Evolutionary conservation across 2,888 invertebrate genomes (phyloP).

Genomic region (Leptarthrus brevirostris): DNA sequence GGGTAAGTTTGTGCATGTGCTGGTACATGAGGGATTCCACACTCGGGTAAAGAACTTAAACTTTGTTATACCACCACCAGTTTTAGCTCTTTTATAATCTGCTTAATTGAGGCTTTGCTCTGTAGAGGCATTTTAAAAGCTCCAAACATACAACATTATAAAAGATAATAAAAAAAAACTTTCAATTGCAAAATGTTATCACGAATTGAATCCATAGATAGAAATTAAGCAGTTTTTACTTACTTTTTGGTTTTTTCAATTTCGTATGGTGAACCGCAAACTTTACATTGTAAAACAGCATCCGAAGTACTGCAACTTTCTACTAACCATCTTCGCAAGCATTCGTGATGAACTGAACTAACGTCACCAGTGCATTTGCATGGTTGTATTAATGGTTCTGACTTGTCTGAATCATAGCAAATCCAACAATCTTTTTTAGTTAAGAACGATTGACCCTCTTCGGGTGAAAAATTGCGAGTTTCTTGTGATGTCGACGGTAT

Average conservation of each 20-base stretch:
- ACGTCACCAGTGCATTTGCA: conserved; percentile 93
- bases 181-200: too few relatives aligned
- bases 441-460: conserved; percentile 71
- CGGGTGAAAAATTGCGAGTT: conserved; percentile 64
- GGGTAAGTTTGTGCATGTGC: too few relatives aligned
- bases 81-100: too few relatives aligned
- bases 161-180: too few relatives aligned
- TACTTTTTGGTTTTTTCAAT: conserved; percentile 79
- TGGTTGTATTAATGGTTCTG: conserved; percentile 87
- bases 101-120: too few relatives aligned
- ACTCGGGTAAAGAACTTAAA: too few relatives aligned
- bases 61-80: too few relatives aligned
- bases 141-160: too few relatives aligned
- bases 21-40: too few relatives aligned
- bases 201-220: too few relatives aligned
- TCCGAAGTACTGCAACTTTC: conserved; percentile 83
- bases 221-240: too few relatives aligned
- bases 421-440: conserved; percentile 89
- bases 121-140: too few relatives aligned
- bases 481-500: conserved; percentile 67
- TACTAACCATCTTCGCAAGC: conserved; percentile 88
- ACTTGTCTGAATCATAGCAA: conserved; percentile 85
- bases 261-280: conserved; percentile 85
- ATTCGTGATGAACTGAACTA: conserved; percentile 92
- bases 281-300: conserved; percentile 81